Evolutionary conservation across 2,797 vertebrate species (phyloP).

Genomic region (Anas flavirostris): DNA sequence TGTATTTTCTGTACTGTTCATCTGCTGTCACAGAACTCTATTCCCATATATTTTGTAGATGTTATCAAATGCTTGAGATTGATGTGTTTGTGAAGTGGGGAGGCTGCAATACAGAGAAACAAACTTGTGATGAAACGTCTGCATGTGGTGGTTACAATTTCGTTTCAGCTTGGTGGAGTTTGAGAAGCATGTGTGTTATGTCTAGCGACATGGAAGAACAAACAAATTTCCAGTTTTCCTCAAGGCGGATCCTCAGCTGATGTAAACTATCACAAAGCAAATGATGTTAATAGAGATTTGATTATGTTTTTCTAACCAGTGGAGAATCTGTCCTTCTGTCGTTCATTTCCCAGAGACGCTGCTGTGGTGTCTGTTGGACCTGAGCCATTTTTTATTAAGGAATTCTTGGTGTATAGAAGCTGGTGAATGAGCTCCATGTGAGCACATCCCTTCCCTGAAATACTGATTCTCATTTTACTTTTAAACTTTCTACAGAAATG

Average conservation of each 20-base stretch:
- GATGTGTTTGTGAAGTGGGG: not conserved
- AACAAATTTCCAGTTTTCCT: not conserved
- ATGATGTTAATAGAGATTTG: not conserved
- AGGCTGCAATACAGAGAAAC: not conserved
- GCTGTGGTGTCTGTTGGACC: not conserved
- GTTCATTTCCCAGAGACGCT: not conserved
- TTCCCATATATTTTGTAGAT: constrained; percentile 36
- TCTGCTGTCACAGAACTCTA: constrained; percentile 38
- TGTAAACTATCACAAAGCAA: not conserved
- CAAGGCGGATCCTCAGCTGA: not conserved
- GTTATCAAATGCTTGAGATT: not conserved
- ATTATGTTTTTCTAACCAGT: not conserved
- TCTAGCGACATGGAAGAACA: not conserved
- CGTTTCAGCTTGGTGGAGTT: not conserved
- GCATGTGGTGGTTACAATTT: not conserved
- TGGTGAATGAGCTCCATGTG: not conserved
- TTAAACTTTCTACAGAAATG: not conserved
- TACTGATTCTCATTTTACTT: not conserved
- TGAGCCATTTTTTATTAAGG: not conserved
- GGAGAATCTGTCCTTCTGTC: not conserved
- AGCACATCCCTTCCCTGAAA: not conserved
- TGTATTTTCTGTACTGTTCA: constrained; percentile 53
- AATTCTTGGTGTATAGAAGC: not conserved
- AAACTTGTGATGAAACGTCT: not conserved
- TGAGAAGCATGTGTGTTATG: not conserved